phyloP scores from a whole-genome alignment of 2,888 invertebrate species.

The Drosophila picticornis region DNA sequence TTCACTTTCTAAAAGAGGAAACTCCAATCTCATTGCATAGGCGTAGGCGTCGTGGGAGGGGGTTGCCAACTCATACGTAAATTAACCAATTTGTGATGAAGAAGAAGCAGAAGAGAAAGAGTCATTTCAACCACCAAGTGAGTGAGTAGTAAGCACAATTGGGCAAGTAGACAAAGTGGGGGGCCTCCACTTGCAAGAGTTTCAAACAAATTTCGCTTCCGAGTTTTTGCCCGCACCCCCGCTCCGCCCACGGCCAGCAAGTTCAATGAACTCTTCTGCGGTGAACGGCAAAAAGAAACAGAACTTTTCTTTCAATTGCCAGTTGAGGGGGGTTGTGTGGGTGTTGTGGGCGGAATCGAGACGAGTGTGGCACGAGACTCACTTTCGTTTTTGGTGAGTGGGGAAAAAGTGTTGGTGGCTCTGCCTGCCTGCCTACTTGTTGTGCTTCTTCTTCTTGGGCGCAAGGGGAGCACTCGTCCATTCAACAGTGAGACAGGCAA shows the following conservation, averaged over 20 bases:
- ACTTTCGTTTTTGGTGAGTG: slow-evolving; percentile 67
- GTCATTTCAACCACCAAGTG: slow-evolving; percentile 5
- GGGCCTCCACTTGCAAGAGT: slow-evolving; percentile 38
- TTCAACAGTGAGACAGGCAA: slow-evolving; percentile 63
- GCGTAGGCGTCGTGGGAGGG: slow-evolving; percentile 3
- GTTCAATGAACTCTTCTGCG: slow-evolving; percentile 67
- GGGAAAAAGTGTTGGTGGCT: slow-evolving; percentile 30
- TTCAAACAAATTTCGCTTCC: slow-evolving; percentile 45
- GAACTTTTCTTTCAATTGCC: slow-evolving; percentile 35
- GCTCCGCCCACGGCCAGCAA: not conserved
- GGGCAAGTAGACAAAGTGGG: slow-evolving; percentile 28
- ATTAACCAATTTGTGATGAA: slow-evolving; percentile 56
- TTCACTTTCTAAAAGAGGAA: slow-evolving; percentile 14
- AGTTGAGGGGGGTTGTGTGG: slow-evolving; percentile 1
- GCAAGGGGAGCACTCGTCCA: slow-evolving; percentile 11
- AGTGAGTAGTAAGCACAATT: slow-evolving; percentile 21
- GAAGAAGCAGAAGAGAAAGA: slow-evolving; percentile 10
- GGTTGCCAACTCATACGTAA: slow-evolving; percentile 35
- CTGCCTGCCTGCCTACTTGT: not conserved
- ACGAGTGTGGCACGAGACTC: slow-evolving; percentile 45
- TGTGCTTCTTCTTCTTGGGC: not conserved
- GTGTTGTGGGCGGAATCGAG: not conserved
- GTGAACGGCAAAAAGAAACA: slow-evolving; percentile 33
- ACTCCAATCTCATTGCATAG: slow-evolving; percentile 12
- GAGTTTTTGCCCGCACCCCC: slow-evolving; percentile 21